phyloP scores from a whole-genome alignment of 2,797 vertebrate species.

The Gymnoscopelus microlampas region DNA sequence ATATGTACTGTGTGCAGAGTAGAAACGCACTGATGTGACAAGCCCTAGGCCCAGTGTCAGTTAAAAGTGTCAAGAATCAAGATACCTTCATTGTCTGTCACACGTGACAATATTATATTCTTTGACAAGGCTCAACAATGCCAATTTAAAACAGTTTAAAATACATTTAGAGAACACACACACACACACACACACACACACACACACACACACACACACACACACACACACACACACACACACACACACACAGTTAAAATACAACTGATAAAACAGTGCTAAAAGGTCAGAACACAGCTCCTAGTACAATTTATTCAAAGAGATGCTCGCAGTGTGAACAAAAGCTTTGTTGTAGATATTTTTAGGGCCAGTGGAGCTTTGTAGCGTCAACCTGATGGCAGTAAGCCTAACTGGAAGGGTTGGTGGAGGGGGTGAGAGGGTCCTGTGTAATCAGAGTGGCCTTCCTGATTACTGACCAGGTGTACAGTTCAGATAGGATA shows the following conservation, averaged over 20 bases:
- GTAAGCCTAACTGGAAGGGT: not conserved
- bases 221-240: conserved; percentile 15
- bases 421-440: not conserved
- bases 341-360: no score
- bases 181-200: no score
- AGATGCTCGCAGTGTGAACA: no score
- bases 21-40: no score
- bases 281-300: not conserved
- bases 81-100: no score
- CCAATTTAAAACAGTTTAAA: no score
- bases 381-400: not conserved
- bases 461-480: not conserved
- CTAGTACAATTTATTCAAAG: not conserved
- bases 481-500: not conserved
- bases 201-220: conserved; percentile 6
- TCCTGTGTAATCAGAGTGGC: not conserved
- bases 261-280: not conserved
- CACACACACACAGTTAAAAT: not conserved
- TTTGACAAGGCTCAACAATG: no score
- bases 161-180: no score
- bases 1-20: no score
- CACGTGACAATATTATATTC: no score
- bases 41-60: no score
- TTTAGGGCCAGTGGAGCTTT: not conserved
- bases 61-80: no score